These are phyloP conservation scores for Eupelmus urozonus DNA, from an alignment of 2,888 invertebrate genomes.

Conservation along the genomic window DNA sequence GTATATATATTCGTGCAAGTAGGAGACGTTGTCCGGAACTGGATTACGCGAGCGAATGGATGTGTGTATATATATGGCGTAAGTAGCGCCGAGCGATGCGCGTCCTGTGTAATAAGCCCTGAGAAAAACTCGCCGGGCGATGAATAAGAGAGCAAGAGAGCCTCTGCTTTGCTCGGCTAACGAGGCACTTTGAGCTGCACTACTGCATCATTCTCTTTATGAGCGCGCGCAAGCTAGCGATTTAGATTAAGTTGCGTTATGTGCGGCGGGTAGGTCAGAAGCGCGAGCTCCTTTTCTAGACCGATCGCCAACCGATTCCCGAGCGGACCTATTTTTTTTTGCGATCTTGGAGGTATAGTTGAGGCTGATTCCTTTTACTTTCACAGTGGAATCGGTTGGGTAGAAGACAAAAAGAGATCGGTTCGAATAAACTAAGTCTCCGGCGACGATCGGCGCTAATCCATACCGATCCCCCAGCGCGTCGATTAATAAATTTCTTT, in stretches of 20 bases:
- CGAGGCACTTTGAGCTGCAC: background rate
- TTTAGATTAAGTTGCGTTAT: no score
- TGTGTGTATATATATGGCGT: background rate
- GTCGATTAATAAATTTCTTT: background rate
- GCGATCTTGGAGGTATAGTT: background rate
- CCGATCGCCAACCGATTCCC: no score
- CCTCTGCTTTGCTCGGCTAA: constrained; percentile 19
- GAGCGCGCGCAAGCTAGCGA: no score
- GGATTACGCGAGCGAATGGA: constrained; percentile 28
- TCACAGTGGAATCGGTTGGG: constrained; percentile 1
- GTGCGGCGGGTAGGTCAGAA: no score
- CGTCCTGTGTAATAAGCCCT: background rate
- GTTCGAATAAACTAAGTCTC: no score
- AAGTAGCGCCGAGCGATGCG: background rate
- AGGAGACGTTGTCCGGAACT: constrained; percentile 28
- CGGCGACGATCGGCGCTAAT: no score
- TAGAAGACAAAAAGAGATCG: no score
- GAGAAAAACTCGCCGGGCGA: constrained; percentile 9
- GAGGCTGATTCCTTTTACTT: constrained; percentile 26
- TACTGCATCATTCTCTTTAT: no score
- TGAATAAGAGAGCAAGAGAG: background rate
- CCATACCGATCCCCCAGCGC: no score
- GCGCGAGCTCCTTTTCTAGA: no score
- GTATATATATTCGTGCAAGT: background rate
- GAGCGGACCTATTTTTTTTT: background rate